Conservation (phyloP, 2,113 vertebrate species). For the Chaetodon trifascialis region DNA sequence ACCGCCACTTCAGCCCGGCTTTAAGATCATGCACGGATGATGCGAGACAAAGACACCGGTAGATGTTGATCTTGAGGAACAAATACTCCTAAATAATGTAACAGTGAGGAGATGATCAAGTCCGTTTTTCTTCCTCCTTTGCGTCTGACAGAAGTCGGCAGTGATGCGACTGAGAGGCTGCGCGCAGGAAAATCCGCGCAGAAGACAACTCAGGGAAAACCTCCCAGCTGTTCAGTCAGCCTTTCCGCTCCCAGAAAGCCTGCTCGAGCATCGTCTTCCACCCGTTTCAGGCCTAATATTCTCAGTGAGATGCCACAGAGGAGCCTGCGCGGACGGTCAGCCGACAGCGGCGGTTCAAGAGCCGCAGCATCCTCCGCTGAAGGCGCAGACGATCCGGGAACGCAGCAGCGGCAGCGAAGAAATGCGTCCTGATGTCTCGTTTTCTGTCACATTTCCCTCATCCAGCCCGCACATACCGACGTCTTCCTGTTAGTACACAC, state of each 20-base stretch:
- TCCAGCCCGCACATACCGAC: neutral
- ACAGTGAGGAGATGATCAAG: conserved; percentile 24
- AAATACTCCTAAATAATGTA: conserved; percentile 52
- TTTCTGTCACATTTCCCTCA: conserved; percentile 4
- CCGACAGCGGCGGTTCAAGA: conserved; percentile 6
- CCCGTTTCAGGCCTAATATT: neutral
- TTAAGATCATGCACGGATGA: conserved; percentile 21
- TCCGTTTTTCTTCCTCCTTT: conserved; percentile 8
- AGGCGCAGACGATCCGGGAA: conserved; percentile 37
- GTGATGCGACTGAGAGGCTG: conserved; percentile 46
- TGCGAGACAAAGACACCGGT: conserved; percentile 52
- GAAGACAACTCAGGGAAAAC: conserved; percentile 27
- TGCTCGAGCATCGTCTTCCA: conserved; percentile 4
- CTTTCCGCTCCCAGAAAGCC: conserved; percentile 2
- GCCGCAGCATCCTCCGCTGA: conserved; percentile 56
- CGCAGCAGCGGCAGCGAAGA: conserved; percentile 36
- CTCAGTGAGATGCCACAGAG: conserved; percentile 3
- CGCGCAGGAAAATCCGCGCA: conserved; percentile 16
- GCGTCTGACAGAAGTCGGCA: conserved; percentile 42
- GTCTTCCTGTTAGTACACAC: conserved; percentile 31
- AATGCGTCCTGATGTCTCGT: neutral
- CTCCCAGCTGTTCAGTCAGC: neutral
- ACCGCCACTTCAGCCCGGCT: conserved; percentile 19
- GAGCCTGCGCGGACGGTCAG: conserved; percentile 21
- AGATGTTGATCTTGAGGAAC: conserved; percentile 34